These are phyloP conservation scores for Monodelphis domestica DNA, from an alignment of 2,797 vertebrate species.

Conservation along the genomic window DNA sequence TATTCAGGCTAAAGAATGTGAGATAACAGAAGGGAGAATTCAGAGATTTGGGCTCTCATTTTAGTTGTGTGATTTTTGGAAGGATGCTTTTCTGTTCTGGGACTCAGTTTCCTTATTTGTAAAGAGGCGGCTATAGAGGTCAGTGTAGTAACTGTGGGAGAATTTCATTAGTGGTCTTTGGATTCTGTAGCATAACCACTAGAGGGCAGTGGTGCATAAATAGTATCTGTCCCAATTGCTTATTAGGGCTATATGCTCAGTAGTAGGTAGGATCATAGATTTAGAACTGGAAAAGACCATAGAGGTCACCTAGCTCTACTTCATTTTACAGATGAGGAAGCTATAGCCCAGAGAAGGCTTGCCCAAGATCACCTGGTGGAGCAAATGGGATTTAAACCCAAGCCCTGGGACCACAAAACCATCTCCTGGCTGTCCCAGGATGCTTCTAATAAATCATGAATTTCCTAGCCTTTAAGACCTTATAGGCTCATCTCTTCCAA, in stretches of 20 bases:
- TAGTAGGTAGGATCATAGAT: neutral
- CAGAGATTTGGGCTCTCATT: neutral
- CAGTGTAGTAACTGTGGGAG: neutral
- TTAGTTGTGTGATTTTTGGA: neutral
- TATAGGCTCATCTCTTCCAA: neutral
- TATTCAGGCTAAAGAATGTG: fast-evolving
- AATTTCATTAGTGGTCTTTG: neutral
- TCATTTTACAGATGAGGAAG: neutral
- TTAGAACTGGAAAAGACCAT: neutral
- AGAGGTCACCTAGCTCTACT: neutral
- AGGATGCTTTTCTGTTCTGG: neutral
- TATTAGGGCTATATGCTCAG: neutral
- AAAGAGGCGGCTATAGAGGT: neutral
- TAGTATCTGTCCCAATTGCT: constrained; percentile 19
- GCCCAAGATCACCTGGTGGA: neutral
- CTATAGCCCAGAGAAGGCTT: neutral
- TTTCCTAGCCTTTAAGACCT: neutral
- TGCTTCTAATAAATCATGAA: neutral
- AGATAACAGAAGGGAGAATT: fast-evolving
- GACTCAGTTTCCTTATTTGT: neutral
- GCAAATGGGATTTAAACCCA: neutral
- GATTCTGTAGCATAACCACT: constrained; percentile 67
- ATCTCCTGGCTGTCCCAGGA: neutral
- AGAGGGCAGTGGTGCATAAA: constrained; percentile 78
- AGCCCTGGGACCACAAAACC: neutral